phyloP scores from a whole-genome alignment of 2,888 invertebrate species.

The Melanchra persicariae region DNA sequence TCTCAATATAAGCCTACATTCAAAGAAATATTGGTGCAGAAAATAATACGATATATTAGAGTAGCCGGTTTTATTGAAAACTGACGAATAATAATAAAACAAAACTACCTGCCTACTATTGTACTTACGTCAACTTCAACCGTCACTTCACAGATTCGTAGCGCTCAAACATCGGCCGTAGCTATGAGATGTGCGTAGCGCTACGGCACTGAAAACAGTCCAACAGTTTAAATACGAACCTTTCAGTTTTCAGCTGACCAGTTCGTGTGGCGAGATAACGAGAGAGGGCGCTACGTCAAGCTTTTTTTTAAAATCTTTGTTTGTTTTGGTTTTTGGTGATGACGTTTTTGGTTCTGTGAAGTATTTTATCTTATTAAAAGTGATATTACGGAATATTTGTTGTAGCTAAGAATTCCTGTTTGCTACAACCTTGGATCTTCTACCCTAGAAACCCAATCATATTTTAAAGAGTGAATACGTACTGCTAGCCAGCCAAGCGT shows the following conservation, averaged over 20 bases:
- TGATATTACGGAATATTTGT: background rate
- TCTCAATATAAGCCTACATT: no score
- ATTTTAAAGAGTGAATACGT: no score
- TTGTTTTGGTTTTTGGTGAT: background rate
- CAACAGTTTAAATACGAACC: constrained; percentile 67
- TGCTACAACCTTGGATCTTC: no score
- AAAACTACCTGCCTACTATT: no score
- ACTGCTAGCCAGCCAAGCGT: no score
- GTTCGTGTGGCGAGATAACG: constrained; percentile 67
- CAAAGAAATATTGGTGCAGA: background rate
- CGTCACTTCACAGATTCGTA: constrained; percentile 3
- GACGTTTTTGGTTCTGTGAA: background rate
- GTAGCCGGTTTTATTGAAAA: no score
- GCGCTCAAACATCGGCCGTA: constrained; percentile 7
- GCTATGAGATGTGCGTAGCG: constrained; percentile 48
- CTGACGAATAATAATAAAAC: no score
- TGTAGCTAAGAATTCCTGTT: background rate
- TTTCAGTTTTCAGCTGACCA: constrained; percentile 77
- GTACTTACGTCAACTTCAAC: background rate
- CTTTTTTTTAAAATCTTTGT: background rate
- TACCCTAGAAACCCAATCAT: no score
- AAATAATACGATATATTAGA: background rate
- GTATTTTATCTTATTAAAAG: no score
- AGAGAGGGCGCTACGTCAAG: constrained; percentile 76
- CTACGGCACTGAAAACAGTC: constrained; percentile 58